Base-by-base conservation (phyloP, 2,888 invertebrate genomes). In the Ophioninae sp. region DNA sequence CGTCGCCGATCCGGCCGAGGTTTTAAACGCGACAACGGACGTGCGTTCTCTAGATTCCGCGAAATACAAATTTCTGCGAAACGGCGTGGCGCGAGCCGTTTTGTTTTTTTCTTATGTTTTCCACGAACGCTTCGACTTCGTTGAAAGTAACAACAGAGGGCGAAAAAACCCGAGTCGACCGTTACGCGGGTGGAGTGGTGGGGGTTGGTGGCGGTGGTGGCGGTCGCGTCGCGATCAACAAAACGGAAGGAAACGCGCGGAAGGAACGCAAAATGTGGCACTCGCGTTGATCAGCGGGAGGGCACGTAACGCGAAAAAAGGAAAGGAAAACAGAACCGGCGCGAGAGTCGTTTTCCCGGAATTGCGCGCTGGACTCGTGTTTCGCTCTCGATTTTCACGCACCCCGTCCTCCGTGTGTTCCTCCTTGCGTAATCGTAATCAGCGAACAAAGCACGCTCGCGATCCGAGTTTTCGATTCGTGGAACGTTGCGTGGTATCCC, bases 211-310 rank as follows among this genome's bases (percentile, higher is more conserved):
- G 1, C 30, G 10, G 37, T 37, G 76, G 65, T 64, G 72, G 77
- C 67, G 76, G 65, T 64, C 67, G 77, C 67, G 73, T 73, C 77
- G 78, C 57, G 65, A 69, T 67, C 44, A 68, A 61, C 30, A 39
- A 73, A 56, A 64, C 8, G 10, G 17, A 39, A 68, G 50, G 10
- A 62, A 67, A 44, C 64, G 64, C 79, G 74, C 13, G 37, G 37
- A 21, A 56, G 6, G 56, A 65, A 75, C 62, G 39, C 13, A 30
- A 37, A 41, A 82, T 64, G 50, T 21, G 23, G 23, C 76, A 68
- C 76, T 67, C 17, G 57, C 59, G 41, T 67, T 76, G 23, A 59
- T 67, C 10, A 6, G 13, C 41, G 39, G n/a, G 57, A 23, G 10
- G 41, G 41, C 76, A 59, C 39, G 76, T 37, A 59, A 39, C n/a